Evolutionary conservation across 1,140 invertebrate species (phyloP).

Genomic region (Paraescarpia echinospica): DNA sequence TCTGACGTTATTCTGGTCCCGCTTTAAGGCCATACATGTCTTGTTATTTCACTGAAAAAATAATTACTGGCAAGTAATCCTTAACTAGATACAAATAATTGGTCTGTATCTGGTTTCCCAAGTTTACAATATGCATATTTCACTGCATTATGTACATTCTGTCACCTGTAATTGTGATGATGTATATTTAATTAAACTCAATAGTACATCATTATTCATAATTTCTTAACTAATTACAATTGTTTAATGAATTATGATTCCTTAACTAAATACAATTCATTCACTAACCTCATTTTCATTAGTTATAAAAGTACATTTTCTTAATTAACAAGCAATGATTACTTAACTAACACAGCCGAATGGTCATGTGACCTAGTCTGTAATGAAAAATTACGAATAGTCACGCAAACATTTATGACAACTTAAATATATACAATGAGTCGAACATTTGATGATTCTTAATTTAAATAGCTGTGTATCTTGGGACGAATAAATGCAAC

Average conservation of each 20-base stretch:
- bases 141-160: neutral
- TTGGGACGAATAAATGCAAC: neutral
- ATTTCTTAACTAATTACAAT: neutral
- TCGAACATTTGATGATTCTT: neutral
- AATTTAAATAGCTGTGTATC: neutral
- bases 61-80: neutral
- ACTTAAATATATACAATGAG: too few relatives aligned
- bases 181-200: neutral
- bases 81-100: neutral
- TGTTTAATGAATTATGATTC: neutral
- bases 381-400: neutral
- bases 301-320: neutral
- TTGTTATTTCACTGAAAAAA: neutral
- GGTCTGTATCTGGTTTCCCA: too few relatives aligned
- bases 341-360: neutral
- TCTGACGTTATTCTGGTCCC: neutral
- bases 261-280: neutral
- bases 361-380: neutral
- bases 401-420: neutral
- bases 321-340: neutral
- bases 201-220: neutral
- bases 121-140: neutral
- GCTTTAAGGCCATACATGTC: neutral
- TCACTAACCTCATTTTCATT: neutral
- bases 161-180: neutral